Evolutionary conservation across 2,888 invertebrate genomes (phyloP), one percentile per base, ranked within the genome.

Genomic region (Lissonota sp.): DNA sequence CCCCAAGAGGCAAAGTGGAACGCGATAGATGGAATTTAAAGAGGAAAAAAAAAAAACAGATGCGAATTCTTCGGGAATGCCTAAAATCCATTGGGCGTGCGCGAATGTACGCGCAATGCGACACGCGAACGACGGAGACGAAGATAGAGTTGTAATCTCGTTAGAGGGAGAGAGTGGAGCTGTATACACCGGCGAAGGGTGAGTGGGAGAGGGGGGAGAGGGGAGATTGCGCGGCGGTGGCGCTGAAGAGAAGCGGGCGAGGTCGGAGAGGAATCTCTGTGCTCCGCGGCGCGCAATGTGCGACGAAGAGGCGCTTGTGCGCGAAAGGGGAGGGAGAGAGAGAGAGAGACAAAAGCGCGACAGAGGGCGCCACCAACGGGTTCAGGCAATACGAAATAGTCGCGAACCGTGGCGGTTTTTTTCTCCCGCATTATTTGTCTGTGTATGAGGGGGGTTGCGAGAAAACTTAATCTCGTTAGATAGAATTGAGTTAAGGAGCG

Each of bases 31-130:
- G 51, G n/a, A 5, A 51, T 14, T 26, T 46, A 16, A 55, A 44
- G 53, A 26, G 10, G 16, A 60, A 60, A 46, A 16, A 26, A 58
- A 12, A 40, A n/a, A n/a, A 37, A 26, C 26, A 57, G 6, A 44
- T 16, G 26, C 26, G 26, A 26, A 26, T 26, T 26, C 26, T 6
- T 53, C 53, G 53, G 14, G 53, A 53, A 53, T 82, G 82, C 62
- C 75, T 81, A 76, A 84, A 83, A 81, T 81, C 84, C 82, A 86
- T 87, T 84, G 91, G 86, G 90, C 87, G 88, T 90, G 91, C 91
- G 91, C 91, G 88, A 86, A 85, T 83, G 85, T 86, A 89, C 91
- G 91, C 91, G 91, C 91, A 91, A 91, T 91, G 91, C 91, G 91
- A 90, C 91, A 91, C 90, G 87, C 89, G 88, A 89, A 87, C 84